phyloP scores from a whole-genome alignment of 1,140 invertebrate species.

The Probaryconus sp. region DNA sequence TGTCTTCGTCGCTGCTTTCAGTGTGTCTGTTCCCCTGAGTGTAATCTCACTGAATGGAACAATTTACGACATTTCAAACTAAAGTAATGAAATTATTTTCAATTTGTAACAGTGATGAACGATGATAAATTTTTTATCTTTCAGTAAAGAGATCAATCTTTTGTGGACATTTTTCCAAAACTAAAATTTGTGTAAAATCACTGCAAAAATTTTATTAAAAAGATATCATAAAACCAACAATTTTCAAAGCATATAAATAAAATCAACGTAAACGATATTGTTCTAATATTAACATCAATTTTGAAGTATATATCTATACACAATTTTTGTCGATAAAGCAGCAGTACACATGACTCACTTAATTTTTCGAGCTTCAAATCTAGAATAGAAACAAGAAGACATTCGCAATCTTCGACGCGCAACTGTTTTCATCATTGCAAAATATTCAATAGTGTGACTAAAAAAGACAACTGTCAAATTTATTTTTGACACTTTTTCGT shows the following conservation, averaged over 20 bases:
- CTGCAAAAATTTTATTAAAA: no score
- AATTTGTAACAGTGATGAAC: not conserved
- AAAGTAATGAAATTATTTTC: constrained; percentile 5
- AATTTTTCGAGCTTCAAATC: constrained; percentile 17
- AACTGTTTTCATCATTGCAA: not conserved
- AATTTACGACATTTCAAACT: no score
- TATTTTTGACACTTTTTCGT: no score
- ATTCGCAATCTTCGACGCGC: constrained; percentile 19
- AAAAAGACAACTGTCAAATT: no score
- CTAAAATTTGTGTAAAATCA: no score
- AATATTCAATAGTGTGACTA: no score
- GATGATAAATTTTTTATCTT: no score
- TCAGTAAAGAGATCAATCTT: no score
- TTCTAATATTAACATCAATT: constrained; percentile 34
- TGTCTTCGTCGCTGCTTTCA: constrained; percentile 83
- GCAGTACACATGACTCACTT: constrained; percentile 11
- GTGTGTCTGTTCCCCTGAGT: constrained; percentile 69
- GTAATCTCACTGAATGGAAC: constrained; percentile 20
- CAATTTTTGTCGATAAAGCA: constrained; percentile 45
- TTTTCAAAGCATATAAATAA: no score
- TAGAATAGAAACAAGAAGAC: constrained; percentile 38
- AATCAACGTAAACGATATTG: constrained; percentile 14
- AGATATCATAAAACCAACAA: no score
- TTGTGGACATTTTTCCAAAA: no score
- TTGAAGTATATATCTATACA: constrained; percentile 5